Base-by-base conservation (phyloP, 1,140 invertebrate species). In the Scylla paramamosain region DNA sequence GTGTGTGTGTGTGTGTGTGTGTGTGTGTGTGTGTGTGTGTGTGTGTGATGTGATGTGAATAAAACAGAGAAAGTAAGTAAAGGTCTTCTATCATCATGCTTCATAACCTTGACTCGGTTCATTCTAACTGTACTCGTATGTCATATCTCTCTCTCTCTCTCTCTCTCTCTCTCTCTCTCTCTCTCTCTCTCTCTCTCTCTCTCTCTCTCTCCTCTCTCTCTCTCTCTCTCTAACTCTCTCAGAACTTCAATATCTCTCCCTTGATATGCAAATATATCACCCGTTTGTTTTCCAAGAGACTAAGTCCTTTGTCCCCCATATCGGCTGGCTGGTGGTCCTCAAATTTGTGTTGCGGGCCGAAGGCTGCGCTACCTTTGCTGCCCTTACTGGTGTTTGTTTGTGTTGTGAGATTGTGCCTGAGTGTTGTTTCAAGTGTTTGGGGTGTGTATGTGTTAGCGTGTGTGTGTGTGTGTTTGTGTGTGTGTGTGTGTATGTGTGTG, bases 121-220 rank as follows among this genome's bases (percentile, higher is more conserved):
- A n/a, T n/a, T n/a, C n/a, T n/a, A n/a, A n/a, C 4, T 83, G 4
- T 45, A 67, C n/a, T 29, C 20, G 25, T 29, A 16, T 32, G 6
- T 82, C 31, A 31, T 25, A 59, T 82, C 52, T 92, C 52, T 92
- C 91, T 92, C 52, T 92, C 89, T 91, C 52, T 82, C 90, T 92
- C 67, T 82, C 91, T 92, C 67, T 82, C 52, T 87, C 84, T 82
- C 52, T 92, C 48, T 91, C 48, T 88, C 87, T 88, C 87, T 88
- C 87, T 88, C 87, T 88, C 87, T 88, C 87, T 88, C 86, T 29
- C 86, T 88, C 86, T 31, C 39, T 31, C 83, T 86, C 83, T 86
- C 83, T 88, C 86, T 88, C 86, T 88, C 14, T 87, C 59, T 67
- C 39, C 39, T 32, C 59, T 87, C 86, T 87, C 39, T 87, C 39